These are phyloP conservation scores for Temnothorax nylanderi DNA, from an alignment of 1,140 invertebrate genomes.

Conservation along the genomic window DNA sequence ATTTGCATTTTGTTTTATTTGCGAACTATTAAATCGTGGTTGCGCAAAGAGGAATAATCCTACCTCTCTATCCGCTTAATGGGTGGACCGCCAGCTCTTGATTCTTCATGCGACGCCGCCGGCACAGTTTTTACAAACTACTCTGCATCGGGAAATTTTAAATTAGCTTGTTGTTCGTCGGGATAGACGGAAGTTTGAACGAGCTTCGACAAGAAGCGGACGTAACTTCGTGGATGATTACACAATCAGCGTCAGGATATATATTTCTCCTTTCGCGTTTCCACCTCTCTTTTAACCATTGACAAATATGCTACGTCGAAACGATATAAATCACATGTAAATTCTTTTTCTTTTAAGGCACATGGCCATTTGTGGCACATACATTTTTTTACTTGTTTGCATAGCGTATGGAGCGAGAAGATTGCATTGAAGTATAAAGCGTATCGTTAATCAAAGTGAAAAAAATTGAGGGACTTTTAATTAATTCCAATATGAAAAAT, in stretches of 20 bases:
- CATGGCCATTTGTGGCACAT: no score
- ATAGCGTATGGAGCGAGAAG: background rate
- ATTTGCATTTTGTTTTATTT: constrained; percentile 56
- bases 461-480: background rate
- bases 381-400: background rate
- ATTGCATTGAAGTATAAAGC: background rate
- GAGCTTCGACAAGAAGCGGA: constrained; percentile 28
- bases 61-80: background rate
- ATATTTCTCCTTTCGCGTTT: background rate
- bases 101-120: constrained; percentile 17
- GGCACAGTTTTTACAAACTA: constrained; percentile 31
- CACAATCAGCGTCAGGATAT: background rate
- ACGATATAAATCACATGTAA: background rate
- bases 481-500: background rate
- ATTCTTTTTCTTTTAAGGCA: background rate
- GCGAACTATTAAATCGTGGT: constrained; percentile 27
- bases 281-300: background rate
- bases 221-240: constrained; percentile 33
- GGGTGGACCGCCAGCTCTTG: background rate
- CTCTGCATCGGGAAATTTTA: constrained; percentile 39
- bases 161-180: constrained; percentile 45
- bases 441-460: background rate
- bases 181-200: constrained; percentile 24
- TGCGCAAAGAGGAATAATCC: constrained; percentile 15
- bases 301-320: background rate